Percentiles rank a stretch among this genome's conserved stretches.
These are phyloP conservation scores for pig (Sus scrofa) DNA, from an alignment of 2,113 vertebrate genomes.

Conservation along the genomic window T2T-Sscrofa CM000812.6:26696001-26696500, in stretches of 20 bases:
- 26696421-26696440: neutral
- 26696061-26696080: neutral
- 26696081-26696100: neutral
- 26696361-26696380: neutral
- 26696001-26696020: neutral
- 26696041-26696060: neutral
- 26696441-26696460: neutral
- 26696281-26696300: neutral
- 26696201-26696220: neutral
- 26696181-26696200: neutral
- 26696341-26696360: neutral
- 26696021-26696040: neutral
- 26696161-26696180: neutral
- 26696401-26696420: neutral
- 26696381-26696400: neutral
- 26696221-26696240: neutral
- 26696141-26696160: neutral
- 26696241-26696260: neutral
- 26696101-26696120: neutral
- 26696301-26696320: neutral
- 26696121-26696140: neutral
- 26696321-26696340: neutral
- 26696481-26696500: neutral
- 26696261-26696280: neutral
- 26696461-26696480: neutral